Evolutionary conservation across 2,888 invertebrate species (phyloP), one percentile per base, ranked within the genome.

Genomic region (Standfussiana lucernea): DNA sequence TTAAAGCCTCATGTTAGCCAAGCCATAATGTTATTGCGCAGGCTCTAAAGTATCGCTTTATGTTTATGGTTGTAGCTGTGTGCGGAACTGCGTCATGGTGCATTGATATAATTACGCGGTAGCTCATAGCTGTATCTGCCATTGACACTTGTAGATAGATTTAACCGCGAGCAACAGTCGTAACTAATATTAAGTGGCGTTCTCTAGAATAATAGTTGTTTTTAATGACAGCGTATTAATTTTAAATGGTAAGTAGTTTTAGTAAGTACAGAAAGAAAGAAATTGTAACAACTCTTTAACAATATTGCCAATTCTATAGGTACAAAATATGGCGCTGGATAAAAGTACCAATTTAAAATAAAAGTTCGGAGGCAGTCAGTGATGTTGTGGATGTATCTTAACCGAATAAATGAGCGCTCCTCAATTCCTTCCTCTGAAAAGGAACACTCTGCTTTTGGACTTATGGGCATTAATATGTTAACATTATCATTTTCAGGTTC

Each of bases 401-500:
- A 6, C 24, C 53, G 2, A 56, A 56, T 32, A 32, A 59, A 18
- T 59, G 4, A 32, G 8, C 10, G 21, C 59, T 59, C 21, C 4
- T 24, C 8, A 59, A 32, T 18, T 10, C 37, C 21, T 15, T 13
- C 2, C 3, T 40, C 37, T 37, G 15, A n/a, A n/a, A n/a, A n/a
- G n/a, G n/a, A 18, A n/a, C 40, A 40, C 64, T 64, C n/a, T 40
- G 3, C 4, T 18, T 64, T 37, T 62, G 18, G n/a, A n/a, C 3
- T 8, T n/a, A 64, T 7, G 35, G 37, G 13, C 1, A 62, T 62
- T n/a, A 6, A 37, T 28, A 28, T 40, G 62, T n/a, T 61, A 37
- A 24, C 37, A 37, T 73, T 40, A 15, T 45, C 13, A 21, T 13
- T 85, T 86, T 56, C 81, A 97, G 99, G 80, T 99, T 99, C 95